Base-by-base conservation (phyloP, 2,888 invertebrate species). In the Dynastes grantii region DNA sequence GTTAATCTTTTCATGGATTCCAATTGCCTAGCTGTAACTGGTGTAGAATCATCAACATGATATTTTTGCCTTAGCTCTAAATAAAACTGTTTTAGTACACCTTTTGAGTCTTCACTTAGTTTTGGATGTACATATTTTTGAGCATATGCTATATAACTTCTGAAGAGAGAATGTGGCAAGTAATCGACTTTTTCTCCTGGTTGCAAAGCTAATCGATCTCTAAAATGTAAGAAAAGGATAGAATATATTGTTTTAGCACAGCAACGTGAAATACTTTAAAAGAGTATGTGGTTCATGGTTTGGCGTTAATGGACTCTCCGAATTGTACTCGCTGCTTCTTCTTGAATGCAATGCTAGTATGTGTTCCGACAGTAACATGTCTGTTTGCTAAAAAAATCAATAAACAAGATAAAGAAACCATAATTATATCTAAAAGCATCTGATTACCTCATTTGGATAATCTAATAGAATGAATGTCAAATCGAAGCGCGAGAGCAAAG, bases 91-190 rank as follows among this genome's bases (percentile, higher is more conserved):
- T 95, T 93, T 29, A 97, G 87, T 0, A 93, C 89, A 80, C 90
- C 89, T 2, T 93, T 93, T 2, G 98, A 97, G 76, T 93, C 94
- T 0, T 89, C 87, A 51, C 93, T 93, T 22, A 98, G 90, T 84
- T 92, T 92, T 0, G 98, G 97, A 82, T 95, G 93, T 0, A 97
- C 95, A 88, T 96, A 96, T 87, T 96, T 94, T 80, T 95, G 92
- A 0, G 97, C 96, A 88, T 98, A 98, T 0, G 95, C 95, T 83
- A 98, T 95, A 86, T 97, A 98, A 89, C 97, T 98, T 80, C 97
- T 92, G 3, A 98, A 90, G 67, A 96, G 88, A 75, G 92, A 91
- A 71, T 93, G 90, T 0, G 98, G 96, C 78, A 98, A 89, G 2
- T 92, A 90, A 86, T 97, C 95, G 49, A 94, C 87, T 0, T 89